Percentiles rank a stretch among this genome's conserved stretches.
These are phyloP conservation scores for Lophotis ruficrista DNA, from an alignment of 2,113 vertebrate species.

Conservation along the genomic window DNA sequence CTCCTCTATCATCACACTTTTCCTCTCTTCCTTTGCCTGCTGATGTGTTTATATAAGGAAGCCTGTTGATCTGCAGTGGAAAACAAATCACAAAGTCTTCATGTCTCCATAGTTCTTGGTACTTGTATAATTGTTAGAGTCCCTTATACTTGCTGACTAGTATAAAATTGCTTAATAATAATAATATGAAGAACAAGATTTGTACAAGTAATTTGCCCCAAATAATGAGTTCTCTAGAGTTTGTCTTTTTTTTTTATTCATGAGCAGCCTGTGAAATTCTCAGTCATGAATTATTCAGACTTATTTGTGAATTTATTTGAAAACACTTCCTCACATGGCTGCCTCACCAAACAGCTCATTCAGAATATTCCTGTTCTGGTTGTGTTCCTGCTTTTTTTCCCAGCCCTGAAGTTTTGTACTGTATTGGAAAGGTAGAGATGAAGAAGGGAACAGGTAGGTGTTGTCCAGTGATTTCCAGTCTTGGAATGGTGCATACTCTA, in stretches of 20 bases:
- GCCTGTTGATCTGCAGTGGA: not conserved
- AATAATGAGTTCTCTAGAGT: not conserved
- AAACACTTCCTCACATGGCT: not conserved
- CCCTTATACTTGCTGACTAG: not conserved
- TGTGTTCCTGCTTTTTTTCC: not conserved
- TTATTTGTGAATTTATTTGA: constrained; percentile 25
- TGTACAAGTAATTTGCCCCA: constrained; percentile 13
- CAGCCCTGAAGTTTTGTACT: not conserved
- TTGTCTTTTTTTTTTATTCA: not conserved
- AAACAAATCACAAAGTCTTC: not conserved
- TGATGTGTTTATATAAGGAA: not conserved
- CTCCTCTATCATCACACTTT: not conserved
- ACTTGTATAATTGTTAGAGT: not conserved
- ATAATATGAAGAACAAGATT: not conserved
- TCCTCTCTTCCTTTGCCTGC: not conserved
- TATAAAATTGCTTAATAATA: constrained; percentile 1
- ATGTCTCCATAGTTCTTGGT: not conserved
- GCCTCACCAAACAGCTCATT: not conserved
- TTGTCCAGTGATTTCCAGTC: not conserved
- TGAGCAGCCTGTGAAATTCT: not conserved
- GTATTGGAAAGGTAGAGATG: not conserved
- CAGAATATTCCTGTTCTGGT: not conserved
- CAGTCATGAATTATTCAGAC: constrained; percentile 29
- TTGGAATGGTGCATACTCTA: not conserved
- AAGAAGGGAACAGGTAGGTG: not conserved